Base-by-base conservation (phyloP, 2,113 vertebrate species). In the Xiphophorus hellerii region DNA sequence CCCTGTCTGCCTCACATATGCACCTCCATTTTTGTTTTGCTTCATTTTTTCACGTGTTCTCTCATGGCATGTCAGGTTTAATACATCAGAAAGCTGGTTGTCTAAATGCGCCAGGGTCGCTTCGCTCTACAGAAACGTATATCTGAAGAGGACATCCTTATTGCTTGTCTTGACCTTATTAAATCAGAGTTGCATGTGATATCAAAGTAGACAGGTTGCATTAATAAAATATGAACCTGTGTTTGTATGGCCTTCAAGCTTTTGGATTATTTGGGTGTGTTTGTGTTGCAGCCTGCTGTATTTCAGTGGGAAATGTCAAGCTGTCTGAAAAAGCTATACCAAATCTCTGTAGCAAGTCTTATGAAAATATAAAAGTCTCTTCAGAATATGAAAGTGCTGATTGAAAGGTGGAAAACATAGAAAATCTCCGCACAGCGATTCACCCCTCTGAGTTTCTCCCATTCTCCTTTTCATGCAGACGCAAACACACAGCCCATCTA, bases 281-380 rank as follows among this genome's bases (percentile, higher is more conserved):
- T 74, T 54, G 64, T 73, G 74, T 76, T 78, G 69, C n/a, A 68
- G 71, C 76, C 66, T 30, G 20, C 66, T 76, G 72, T 66, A 87
- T 73, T 37, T 27, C 81, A 81, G 70, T 10, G 15, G 78, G 73
- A 69, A 81, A 88, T 88, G 88, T 89, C 88, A 89, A 48, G 35
- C 71, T 30, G 73, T 84, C 71, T 82, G 78, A 78, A 80, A 86
- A 77, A 81, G 66, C 77, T 30, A 71, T 77, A 68, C 62, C 58
- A 69, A 62, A 20, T 77, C 66, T 82, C 63, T 74, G 69, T 64
- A 69, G 71, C 69, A 64, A 58, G 72, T 82, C 80, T 73, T 74
- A 1, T 72, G 72, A 80, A 66, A 60, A 5, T 74, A 63, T 75
- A 69, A 76, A 65, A 77, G 79, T 54, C 70, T 44, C 85, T 71